Conservation (phyloP, 1,140 invertebrate species). For the Caenorhabditis remanei region DNA sequence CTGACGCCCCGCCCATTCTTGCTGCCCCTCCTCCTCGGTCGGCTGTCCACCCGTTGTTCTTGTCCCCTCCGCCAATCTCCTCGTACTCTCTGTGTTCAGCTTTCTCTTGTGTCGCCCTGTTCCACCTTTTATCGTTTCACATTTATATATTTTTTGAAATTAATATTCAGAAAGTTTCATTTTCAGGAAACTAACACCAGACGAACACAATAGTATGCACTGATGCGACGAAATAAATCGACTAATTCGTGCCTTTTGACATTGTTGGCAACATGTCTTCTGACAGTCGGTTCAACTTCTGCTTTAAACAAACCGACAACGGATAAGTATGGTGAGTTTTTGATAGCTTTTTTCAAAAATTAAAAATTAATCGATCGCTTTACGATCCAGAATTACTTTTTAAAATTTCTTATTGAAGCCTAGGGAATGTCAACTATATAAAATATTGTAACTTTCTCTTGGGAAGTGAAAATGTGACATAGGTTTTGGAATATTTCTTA, state of each 20-base stretch:
- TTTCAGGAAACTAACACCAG: constrained; percentile 35
- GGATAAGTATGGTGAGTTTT: constrained; percentile 36
- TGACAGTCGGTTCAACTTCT: constrained; percentile 15
- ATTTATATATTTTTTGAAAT: background rate
- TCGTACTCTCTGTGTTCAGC: constrained; percentile 1
- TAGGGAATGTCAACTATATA: too few species aligned
- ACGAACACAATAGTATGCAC: constrained; percentile 47
- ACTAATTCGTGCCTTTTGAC: background rate
- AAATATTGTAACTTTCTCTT: background rate
- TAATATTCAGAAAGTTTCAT: background rate
- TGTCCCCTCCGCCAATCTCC: background rate
- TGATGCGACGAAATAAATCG: constrained; percentile 38
- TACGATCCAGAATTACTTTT: too few species aligned
- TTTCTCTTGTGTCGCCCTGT: constrained; percentile 17
- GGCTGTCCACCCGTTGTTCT: constrained; percentile 33
- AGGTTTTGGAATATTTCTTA: background rate
- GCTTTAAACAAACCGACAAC: constrained; percentile 33
- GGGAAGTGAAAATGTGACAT: background rate
- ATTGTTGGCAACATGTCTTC: background rate
- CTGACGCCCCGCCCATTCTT: background rate
- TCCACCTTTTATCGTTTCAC: background rate
- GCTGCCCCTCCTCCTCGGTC: constrained; percentile 29
- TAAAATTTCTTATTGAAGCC: too few species aligned
- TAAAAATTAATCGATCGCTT: too few species aligned
- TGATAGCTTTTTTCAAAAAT: too few species aligned